These are phyloP conservation scores for Dasysyrphus albostriatus DNA, from an alignment of 2,888 invertebrate species.

Conservation along the genomic window DNA sequence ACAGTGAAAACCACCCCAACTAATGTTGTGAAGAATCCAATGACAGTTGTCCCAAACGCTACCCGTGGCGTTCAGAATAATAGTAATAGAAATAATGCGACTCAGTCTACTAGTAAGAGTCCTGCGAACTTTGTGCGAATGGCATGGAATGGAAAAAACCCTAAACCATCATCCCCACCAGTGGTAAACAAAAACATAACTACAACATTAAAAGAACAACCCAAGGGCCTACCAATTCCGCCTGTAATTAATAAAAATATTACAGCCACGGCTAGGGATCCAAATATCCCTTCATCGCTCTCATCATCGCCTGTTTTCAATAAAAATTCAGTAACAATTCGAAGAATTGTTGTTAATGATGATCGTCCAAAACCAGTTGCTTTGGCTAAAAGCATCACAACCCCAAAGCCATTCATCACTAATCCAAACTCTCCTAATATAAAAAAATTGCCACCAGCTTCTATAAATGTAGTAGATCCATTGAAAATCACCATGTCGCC, in stretches of 20 bases:
- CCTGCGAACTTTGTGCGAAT: constrained; percentile 48
- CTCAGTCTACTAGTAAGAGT: constrained; percentile 14
- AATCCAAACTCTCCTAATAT: constrained; percentile 36
- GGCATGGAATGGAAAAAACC: constrained; percentile 61
- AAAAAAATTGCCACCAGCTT: constrained; percentile 10
- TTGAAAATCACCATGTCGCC: constrained; percentile 26
- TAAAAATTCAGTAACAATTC: constrained; percentile 67
- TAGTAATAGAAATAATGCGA: constrained; percentile 10
- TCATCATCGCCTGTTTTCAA: constrained; percentile 53
- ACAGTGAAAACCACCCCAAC: constrained; percentile 14
- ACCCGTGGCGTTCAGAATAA: constrained; percentile 1
- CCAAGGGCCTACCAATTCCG: constrained; percentile 10
- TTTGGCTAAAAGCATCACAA: constrained; percentile 10
- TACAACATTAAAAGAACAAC: constrained; percentile 40
- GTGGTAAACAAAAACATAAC: constrained; percentile 42
- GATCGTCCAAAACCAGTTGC: constrained; percentile 44
- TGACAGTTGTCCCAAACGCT: not conserved
- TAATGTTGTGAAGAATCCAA: constrained; percentile 37
- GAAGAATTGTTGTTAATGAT: constrained; percentile 55
- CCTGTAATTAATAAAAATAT: constrained; percentile 56
- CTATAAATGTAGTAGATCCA: constrained; percentile 22
- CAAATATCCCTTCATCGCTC: constrained; percentile 27
- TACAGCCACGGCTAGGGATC: constrained; percentile 54
- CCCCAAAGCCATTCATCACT: constrained; percentile 11
- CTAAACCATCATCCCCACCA: constrained; percentile 51